phyloP scores from a whole-genome alignment of 1,140 invertebrate genomes.

The fruit fly (Drosophila melanogaster) region Release_6_plus_ISO1_MT NT_033779.5:18061501-18062000 shows the following conservation, averaged over 20 bases:
- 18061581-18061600: conserved; percentile 11
- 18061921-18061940: conserved; percentile 67
- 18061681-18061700: conserved; percentile 78
- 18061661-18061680: conserved; percentile 80
- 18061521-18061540: conserved; percentile 42
- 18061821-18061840: conserved; percentile 12
- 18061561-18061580: conserved; percentile 25
- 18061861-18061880: conserved; percentile 47
- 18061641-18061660: conserved; percentile 62
- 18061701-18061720: conserved; percentile 43
- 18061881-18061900: conserved; percentile 52
- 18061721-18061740: conserved; percentile 22
- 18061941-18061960: conserved; percentile 55
- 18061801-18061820: conserved; percentile 45
- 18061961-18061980: conserved; percentile 25
- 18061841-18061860: conserved; percentile 48
- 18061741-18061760: too few species aligned
- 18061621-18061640: conserved; percentile 45
- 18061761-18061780: conserved; percentile 25
- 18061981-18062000: conserved; percentile 18
- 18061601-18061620: conserved; percentile 5
- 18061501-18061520: conserved; percentile 40
- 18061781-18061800: conserved; percentile 71
- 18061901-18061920: conserved; percentile 48
- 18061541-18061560: conserved; percentile 44